Percentiles rank a stretch among this genome's conserved stretches.
phyloP scores from a whole-genome alignment of 1,140 invertebrate species.

The Muscidifurax raptorellus region DNA sequence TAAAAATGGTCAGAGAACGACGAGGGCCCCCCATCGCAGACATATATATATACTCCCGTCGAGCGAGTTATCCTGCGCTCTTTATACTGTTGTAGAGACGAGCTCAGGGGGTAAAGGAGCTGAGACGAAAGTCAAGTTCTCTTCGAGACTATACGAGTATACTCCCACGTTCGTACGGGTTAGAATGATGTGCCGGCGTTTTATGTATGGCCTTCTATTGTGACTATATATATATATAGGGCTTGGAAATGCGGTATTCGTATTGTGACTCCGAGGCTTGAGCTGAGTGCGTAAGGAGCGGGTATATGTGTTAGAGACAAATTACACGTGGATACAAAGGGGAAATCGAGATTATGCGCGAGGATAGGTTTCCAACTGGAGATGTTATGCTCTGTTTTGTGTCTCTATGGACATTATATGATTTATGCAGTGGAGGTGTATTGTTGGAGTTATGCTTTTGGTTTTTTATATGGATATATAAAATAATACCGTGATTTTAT shows the following conservation, averaged over 20 bases:
- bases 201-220: no score
- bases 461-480: not conserved
- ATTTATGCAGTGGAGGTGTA: not conserved
- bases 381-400: no score
- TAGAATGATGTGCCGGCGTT: not conserved
- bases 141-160: not conserved
- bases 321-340: not conserved
- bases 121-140: not conserved
- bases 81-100: not conserved
- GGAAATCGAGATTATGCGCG: no score
- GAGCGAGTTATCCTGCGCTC: slow-evolving; percentile 1
- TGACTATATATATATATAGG: no score
- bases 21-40: not conserved
- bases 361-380: no score
- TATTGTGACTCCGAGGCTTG: no score
- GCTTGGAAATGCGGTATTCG: not conserved
- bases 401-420: no score
- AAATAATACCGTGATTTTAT: not conserved
- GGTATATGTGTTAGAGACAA: not conserved
- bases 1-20: not conserved
- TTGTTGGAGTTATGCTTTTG: no score
- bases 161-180: not conserved
- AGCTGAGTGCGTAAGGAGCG: no score
- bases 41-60: not conserved
- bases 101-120: not conserved